phyloP scores from a whole-genome alignment of 2,113 vertebrate species.

The Elephas maximus region DNA sequence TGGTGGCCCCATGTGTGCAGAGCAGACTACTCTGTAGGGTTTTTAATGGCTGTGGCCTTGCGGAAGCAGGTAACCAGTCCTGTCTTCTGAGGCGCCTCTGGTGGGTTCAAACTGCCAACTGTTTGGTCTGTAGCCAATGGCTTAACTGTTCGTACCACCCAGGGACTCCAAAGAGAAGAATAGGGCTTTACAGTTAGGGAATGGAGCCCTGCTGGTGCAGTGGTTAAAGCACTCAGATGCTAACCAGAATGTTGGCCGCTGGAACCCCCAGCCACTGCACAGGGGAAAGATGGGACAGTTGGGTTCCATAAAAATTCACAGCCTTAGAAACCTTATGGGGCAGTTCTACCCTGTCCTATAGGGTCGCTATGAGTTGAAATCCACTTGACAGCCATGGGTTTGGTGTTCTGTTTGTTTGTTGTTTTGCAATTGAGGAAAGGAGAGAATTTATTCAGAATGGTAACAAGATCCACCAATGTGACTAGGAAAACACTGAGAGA shows the following conservation, averaged over 20 bases:
- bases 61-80: background rate
- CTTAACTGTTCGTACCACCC: too few relatives aligned
- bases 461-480: background rate
- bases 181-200: background rate
- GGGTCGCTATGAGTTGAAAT: too few relatives aligned
- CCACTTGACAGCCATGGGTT: too few relatives aligned
- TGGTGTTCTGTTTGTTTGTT: background rate
- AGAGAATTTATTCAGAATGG: background rate
- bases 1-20: background rate
- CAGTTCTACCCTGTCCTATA: background rate
- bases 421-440: background rate
- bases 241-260: too few relatives aligned
- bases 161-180: background rate
- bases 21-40: background rate
- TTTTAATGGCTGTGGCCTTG: background rate
- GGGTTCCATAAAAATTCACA: background rate
- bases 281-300: background rate
- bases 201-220: background rate
- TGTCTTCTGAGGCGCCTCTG: background rate
- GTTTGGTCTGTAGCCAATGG: too few relatives aligned
- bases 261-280: background rate
- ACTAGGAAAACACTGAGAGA: background rate
- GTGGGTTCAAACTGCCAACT: background rate
- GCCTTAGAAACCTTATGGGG: background rate
- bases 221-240: background rate